Conservation (phyloP, 2,888 invertebrate species). For the Drosophila birchii region DNA sequence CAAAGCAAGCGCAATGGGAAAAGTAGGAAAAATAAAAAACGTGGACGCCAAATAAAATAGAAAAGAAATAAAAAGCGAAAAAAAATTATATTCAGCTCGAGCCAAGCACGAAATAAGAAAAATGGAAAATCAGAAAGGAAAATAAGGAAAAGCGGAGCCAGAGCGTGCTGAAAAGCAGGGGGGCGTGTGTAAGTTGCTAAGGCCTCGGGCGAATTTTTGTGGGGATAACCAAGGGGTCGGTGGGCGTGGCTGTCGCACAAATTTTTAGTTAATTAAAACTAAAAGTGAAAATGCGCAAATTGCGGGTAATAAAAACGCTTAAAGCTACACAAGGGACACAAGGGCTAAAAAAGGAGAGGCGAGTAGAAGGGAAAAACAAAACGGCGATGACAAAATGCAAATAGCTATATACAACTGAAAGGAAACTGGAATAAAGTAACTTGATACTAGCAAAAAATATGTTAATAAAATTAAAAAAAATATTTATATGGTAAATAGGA, state of each 20-base stretch:
- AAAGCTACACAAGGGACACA: conserved; percentile 45
- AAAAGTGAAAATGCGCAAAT: conserved; percentile 78
- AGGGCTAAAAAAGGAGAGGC: conserved; percentile 8
- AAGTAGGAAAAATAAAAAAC: conserved; percentile 34
- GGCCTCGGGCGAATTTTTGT: conserved; percentile 36
- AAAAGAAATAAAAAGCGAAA: conserved; percentile 6
- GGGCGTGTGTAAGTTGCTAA: conserved; percentile 17
- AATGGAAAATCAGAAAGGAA: conserved; percentile 38
- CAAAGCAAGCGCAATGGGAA: conserved; percentile 24
- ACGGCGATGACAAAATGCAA: conserved; percentile 32
- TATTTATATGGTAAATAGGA: neutral
- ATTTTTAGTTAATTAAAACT: conserved; percentile 78
- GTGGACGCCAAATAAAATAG: conserved; percentile 36
- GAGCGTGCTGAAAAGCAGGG: conserved; percentile 17
- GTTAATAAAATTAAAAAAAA: neutral
- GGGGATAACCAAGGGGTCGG: conserved; percentile 42
- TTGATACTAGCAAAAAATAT: neutral
- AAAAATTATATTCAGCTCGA: conserved; percentile 20
- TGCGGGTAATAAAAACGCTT: conserved; percentile 74
- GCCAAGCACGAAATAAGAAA: conserved; percentile 41
- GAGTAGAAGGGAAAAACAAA: conserved; percentile 20
- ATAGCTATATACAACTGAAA: conserved; percentile 26
- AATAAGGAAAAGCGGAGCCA: conserved; percentile 30
- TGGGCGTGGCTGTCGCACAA: conserved; percentile 53
- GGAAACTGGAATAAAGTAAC: neutral